Conservation (phyloP, 2,113 vertebrate species). For the Pontoporia blainvillei region DNA sequence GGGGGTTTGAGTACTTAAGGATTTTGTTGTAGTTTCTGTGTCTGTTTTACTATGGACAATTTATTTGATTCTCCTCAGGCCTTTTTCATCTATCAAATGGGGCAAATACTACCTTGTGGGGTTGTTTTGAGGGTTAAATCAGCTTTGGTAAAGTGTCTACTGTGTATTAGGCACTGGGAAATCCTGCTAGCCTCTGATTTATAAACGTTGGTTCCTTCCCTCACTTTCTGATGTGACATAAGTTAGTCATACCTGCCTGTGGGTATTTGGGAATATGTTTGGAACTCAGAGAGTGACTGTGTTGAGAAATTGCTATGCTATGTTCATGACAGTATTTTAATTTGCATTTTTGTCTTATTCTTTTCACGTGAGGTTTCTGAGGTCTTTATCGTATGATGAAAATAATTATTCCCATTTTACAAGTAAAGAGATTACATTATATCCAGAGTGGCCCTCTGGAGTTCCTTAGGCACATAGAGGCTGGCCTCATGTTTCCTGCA, state of each 20-base stretch:
- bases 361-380: not conserved
- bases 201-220: not conserved
- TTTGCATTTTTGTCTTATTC: not conserved
- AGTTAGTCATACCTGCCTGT: not conserved
- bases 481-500: not conserved
- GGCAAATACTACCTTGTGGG: not conserved
- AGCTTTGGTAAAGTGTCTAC: not conserved
- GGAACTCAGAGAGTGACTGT: not conserved
- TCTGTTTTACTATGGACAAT: not conserved
- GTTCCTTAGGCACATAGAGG: not conserved
- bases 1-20: not conserved
- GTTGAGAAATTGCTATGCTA: not conserved
- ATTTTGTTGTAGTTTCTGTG: not conserved
- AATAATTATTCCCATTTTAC: constrained; percentile 17
- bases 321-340: not conserved
- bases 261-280: not conserved
- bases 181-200: not conserved
- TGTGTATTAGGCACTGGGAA: not conserved
- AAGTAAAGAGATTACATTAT: not conserved
- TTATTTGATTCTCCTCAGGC: not conserved
- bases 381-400: not conserved
- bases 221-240: not conserved
- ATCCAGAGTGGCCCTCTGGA: not conserved
- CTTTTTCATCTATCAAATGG: not conserved
- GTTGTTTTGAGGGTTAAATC: not conserved